Evolutionary conservation across 2,888 invertebrate genomes (phyloP), one percentile per base, ranked within the genome.

Genomic region (Chymomyza fuscimana): DNA sequence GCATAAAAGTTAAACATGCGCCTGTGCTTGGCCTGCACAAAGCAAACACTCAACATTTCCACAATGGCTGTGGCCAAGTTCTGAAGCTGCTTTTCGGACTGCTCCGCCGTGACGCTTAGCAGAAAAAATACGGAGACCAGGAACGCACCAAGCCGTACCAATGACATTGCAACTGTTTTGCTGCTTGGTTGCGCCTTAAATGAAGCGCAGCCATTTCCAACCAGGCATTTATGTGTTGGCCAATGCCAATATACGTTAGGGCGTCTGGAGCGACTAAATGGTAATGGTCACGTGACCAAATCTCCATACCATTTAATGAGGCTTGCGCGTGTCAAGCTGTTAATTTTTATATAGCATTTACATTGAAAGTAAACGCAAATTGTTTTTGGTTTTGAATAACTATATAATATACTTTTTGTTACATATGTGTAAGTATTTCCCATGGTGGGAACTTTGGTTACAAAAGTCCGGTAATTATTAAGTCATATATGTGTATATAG

Each of bases 1-100:
- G 73, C 52, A 56, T 73, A 78, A 16, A 80, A 72, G 68, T 78
- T 82, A 25, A 77, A 80, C 4, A 65, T 63, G 12, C 60, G 69
- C 1, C 9, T 9, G 0, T 72, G 50, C 12, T 62, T 29, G 7
- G 56, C 32, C 7, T 15, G 22, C 7, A 82, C 69, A 56, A 74
- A 76, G 5, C 72, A 60, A 1, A 6, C 56, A 36, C 69, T 56
- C 16, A 81, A 54, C 15, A 81, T 74, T 58, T 78, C 70, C 29
- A 67, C 72, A 12, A 81, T 58, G 46, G 79, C 79, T 9, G 72
- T 60, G 0, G 78, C 65, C 9, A 72, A 12, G 4, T 9, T 32
- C 63, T 68, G 62, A 0, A 22, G 16, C 54, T 54, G 19, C 54
- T 54, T n/a, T 3, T 54, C n/a, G 22, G 22, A 54, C 2, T 29